Base-by-base conservation (phyloP, 2,888 invertebrate species). In the Acleris sparsana region DNA sequence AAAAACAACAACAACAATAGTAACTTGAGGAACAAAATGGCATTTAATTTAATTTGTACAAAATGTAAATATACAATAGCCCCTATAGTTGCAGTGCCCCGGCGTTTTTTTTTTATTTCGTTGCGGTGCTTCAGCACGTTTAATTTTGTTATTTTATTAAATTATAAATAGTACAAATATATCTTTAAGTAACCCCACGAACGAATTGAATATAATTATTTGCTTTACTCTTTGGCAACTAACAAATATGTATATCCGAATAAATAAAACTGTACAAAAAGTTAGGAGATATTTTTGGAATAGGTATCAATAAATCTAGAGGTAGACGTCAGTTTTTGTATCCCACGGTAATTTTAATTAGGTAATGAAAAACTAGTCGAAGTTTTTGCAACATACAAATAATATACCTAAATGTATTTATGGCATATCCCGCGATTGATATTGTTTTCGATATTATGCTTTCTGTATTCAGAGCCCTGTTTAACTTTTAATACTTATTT, bases 91-190 rank as follows among this genome's bases (percentile, higher is more conserved):
- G 58, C 56, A 61, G 55, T 61, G 53, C 33, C 46, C 71, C 72
- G 74, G 79, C 83, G 75, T 82, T 83, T 81, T 79, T 83, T 81
- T 79, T 78, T 80, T 76, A 71, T 77, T 80, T 74, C 78, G 69
- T 71, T 76, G 71, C 72, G 75, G 73, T 62, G 66, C 66, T 52
- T 13, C 18, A 22, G 52, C 59, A 57, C 72, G 72, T 72, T 76
- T 78, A 78, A 72, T 75, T 80, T 79, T 77, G 79, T 79, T 80
- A 70, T 72, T 76, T 76, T 74, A 74, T 84, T 84, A 78, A 85
- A 85, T 84, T 89, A 86, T 89, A 85, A 84, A 91, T 88, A 91
- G 91, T 91, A 91, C 91, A 91, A 91, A 91, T 86, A 78, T 87
- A 87, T 85, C 76, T 80, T 80, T 89, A 89, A 89, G 88, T 73